These are phyloP conservation scores for Phylloscopus trochilus DNA, from an alignment of 2,113 vertebrate genomes.

Conservation along the genomic window DNA sequence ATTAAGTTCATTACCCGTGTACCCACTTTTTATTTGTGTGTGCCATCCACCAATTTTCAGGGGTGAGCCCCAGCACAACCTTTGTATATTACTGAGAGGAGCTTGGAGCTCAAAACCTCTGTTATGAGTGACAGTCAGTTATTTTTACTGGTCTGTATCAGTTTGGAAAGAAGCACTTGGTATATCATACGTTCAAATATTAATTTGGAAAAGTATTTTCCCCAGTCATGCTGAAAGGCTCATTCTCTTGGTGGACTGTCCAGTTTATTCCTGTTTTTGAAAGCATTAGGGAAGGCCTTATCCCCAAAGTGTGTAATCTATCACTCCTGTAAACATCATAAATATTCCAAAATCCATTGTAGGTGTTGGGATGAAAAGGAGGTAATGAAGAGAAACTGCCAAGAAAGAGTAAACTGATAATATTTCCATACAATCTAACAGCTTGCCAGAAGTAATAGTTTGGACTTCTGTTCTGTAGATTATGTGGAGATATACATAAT, in stretches of 20 bases:
- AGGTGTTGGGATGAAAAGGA: background rate
- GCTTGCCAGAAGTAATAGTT: background rate
- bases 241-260: background rate
- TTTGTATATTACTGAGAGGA: background rate
- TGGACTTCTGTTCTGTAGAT: background rate
- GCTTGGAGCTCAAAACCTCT: background rate
- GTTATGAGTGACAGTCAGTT: background rate
- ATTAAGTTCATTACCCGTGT: background rate
- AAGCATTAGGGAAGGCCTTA: background rate
- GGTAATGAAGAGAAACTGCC: background rate
- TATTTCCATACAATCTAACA: background rate
- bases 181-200: background rate
- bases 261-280: background rate
- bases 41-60: background rate
- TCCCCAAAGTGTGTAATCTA: background rate
- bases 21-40: background rate
- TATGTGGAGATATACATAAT: background rate
- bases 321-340: background rate
- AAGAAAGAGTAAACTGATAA: background rate
- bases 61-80: background rate
- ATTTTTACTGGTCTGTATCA: background rate
- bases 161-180: background rate
- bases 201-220: background rate
- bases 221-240: background rate
- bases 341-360: background rate